A percentile compares a stretch with the other conserved stretches of the same genome.
phyloP scores from a whole-genome alignment of 2,113 vertebrate genomes.

The Saimiri boliviensis region DNA sequence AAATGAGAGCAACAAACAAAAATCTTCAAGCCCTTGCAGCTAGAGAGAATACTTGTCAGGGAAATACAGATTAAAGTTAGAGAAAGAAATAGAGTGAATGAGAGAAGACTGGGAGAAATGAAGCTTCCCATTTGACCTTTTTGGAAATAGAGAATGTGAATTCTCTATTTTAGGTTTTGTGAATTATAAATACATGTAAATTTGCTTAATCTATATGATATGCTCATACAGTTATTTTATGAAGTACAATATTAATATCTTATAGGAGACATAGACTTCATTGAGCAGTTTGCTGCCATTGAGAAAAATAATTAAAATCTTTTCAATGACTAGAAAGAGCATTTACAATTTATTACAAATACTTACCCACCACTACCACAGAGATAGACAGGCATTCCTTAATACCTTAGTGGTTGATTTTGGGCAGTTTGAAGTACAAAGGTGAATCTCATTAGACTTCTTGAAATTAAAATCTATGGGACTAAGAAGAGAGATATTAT shows the following conservation, averaged over 20 bases:
- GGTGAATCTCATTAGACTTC: not conserved
- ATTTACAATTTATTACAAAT: not conserved
- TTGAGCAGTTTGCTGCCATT: not conserved
- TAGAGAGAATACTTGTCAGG: not conserved
- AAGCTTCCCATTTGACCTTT: not conserved
- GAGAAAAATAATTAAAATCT: not conserved
- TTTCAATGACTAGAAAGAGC: not conserved
- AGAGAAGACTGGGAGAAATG: not conserved
- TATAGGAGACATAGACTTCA: not conserved
- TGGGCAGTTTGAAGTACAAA: not conserved
- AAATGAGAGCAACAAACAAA: not conserved
- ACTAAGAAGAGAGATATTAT: not conserved
- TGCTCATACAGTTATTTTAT: not conserved
- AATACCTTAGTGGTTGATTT: not conserved
- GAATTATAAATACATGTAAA: not conserved
- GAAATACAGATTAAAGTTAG: not conserved
- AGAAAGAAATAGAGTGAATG: too few relatives aligned
- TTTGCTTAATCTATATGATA: not conserved
- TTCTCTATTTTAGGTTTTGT: not conserved
- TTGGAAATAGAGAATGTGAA: not conserved
- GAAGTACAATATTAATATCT: not conserved
- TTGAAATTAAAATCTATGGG: not conserved
- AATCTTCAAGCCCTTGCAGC: not conserved
- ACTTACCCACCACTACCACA: not conserved
- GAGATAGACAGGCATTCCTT: not conserved